These are phyloP conservation scores for Drosophila grimshawi DNA, from an alignment of 1,140 invertebrate genomes.

Conservation along the genomic window DNA sequence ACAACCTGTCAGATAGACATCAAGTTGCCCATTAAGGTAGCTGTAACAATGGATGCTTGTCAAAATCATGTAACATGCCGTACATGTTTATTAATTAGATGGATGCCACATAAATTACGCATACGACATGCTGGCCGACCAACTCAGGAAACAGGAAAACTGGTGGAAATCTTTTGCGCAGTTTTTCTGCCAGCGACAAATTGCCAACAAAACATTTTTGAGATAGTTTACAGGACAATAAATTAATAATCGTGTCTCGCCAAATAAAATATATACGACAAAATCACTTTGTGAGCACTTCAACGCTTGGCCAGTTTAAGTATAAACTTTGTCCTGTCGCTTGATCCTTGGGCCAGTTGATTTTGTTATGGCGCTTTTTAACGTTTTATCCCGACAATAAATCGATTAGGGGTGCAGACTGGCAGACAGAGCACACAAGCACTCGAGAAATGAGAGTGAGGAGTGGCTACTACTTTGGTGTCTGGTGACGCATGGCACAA, in stretches of 20 bases:
- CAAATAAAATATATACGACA: conserved; percentile 31
- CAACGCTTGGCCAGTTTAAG: not conserved
- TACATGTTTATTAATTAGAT: conserved; percentile 66
- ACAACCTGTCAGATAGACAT: conserved; percentile 36
- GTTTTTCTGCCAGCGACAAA: conserved; percentile 42
- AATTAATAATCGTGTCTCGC: conserved; percentile 57
- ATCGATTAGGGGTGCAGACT: conserved; percentile 59
- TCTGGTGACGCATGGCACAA: conserved; percentile 46
- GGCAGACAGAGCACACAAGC: conserved; percentile 1
- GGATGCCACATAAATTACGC: conserved; percentile 59
- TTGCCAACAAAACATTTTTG: conserved; percentile 36
- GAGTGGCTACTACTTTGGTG: conserved; percentile 16
- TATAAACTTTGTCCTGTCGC: conserved; percentile 30
- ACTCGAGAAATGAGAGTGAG: not conserved
- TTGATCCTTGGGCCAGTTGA: conserved; percentile 50
- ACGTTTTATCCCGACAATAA: conserved; percentile 59
- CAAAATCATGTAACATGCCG: conserved; percentile 17
- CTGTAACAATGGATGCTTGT: conserved; percentile 14
- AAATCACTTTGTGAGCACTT: conserved; percentile 34
- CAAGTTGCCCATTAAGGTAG: not conserved
- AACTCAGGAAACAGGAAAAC: conserved; percentile 13
- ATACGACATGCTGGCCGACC: conserved; percentile 46
- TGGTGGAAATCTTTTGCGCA: not conserved
- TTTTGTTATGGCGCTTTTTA: conserved; percentile 52
- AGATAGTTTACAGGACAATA: conserved; percentile 41